Conservation (phyloP, 2,797 vertebrate genomes). For the Rallus crepitans region DNA sequence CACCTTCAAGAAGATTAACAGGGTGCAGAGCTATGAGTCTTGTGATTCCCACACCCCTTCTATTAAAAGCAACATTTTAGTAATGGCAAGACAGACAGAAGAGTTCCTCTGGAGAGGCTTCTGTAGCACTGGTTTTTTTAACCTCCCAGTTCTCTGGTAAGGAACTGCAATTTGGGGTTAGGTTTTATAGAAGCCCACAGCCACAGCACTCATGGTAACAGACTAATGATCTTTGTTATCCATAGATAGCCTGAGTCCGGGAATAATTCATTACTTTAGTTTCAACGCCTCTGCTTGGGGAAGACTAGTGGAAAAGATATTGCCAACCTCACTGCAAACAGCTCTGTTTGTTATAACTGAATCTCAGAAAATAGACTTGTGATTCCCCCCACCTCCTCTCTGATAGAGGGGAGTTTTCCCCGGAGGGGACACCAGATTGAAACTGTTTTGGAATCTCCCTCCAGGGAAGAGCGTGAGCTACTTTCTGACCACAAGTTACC, state of each 20-base stretch:
- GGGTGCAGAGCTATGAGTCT: background rate
- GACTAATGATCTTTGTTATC: background rate
- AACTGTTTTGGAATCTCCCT: background rate
- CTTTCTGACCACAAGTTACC: background rate
- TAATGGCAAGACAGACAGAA: background rate
- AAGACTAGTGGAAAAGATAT: slow-evolving; percentile 15
- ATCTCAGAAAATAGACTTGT: background rate
- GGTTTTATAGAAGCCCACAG: background rate
- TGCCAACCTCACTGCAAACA: background rate
- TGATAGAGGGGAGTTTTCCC: background rate
- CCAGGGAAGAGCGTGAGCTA: background rate
- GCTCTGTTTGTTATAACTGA: background rate
- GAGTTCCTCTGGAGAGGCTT: background rate
- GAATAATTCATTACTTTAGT: slow-evolving; percentile 23
- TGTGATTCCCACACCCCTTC: background rate
- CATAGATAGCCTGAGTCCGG: background rate
- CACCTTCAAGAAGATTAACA: background rate
- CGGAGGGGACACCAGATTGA: background rate
- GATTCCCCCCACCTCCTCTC: background rate
- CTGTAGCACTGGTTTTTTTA: background rate
- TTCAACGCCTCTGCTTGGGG: background rate
- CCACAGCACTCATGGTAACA: background rate
- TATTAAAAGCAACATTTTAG: slow-evolving; percentile 3
- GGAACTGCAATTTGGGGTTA: background rate
- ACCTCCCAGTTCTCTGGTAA: background rate